phyloP scores from a whole-genome alignment of 1,140 invertebrate species.

The Drosophila nasuta region DNA sequence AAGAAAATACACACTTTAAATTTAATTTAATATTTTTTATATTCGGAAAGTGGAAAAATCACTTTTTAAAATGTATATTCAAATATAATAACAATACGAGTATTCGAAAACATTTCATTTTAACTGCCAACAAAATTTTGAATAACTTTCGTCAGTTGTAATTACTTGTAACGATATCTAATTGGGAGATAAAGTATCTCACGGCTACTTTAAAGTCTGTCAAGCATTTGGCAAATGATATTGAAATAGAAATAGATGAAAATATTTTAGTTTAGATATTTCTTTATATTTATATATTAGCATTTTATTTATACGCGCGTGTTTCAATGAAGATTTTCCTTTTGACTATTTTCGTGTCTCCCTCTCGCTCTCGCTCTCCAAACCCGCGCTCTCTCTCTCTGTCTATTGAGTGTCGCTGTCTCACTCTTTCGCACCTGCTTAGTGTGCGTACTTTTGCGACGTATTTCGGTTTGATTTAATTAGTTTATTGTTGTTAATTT shows the following conservation, averaged over 20 bases:
- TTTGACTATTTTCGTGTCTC: slow-evolving; percentile 51
- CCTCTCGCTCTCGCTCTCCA: not conserved
- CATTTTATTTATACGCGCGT: slow-evolving; percentile 61
- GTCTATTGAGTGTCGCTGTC: slow-evolving; percentile 20
- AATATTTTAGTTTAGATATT: slow-evolving; percentile 2
- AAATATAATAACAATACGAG: too few species aligned
- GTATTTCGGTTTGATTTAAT: slow-evolving; percentile 76
- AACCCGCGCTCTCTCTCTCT: slow-evolving; percentile 11
- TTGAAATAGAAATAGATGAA: slow-evolving; percentile 41
- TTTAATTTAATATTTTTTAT: too few species aligned
- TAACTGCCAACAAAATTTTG: too few species aligned
- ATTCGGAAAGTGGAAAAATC: too few species aligned
- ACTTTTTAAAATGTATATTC: too few species aligned
- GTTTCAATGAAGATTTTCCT: slow-evolving; percentile 55
- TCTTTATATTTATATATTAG: slow-evolving; percentile 43
- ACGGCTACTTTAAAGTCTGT: too few species aligned
- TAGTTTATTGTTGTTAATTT: slow-evolving; percentile 77
- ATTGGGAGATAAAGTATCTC: too few species aligned
- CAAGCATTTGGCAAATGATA: slow-evolving; percentile 20
- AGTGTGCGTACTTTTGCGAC: slow-evolving; percentile 63
- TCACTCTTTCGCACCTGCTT: slow-evolving; percentile 13
- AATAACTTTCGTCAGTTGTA: too few species aligned
- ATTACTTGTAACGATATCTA: too few species aligned
- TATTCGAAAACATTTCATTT: too few species aligned
- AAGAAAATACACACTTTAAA: too few species aligned